Evolutionary conservation across 2,113 vertebrate genomes (phyloP), one percentile per base, ranked within the genome.

Genomic region (Gadus chalcogrammus): DNA sequence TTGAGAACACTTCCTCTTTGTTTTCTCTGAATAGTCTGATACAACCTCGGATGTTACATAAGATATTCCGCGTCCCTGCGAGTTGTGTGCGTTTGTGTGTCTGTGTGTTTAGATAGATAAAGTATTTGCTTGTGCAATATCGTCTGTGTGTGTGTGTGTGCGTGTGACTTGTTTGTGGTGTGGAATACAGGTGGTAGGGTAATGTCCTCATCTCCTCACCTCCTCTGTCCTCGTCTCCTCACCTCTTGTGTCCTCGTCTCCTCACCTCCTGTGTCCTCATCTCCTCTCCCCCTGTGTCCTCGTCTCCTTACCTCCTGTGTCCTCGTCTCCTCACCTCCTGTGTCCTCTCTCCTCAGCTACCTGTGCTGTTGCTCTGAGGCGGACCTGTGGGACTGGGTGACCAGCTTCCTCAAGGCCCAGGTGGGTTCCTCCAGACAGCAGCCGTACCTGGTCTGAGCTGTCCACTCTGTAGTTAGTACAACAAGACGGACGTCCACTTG

Each of bases 361-460:
- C 85, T 99, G 67, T 93, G 94, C 76, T 98, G 96, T 73, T 84
- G 84, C 0, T 90, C 88, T 1, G 93, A 96, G 83, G 85, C 92
- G 0, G 96, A 98, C 66, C 91, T 98, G 80, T 99, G 97, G 97
- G 95, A 98, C 79, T 99, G 97, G 97, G 94, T 94, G 77, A 95
- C 93, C 66, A 93, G 94, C 86, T 95, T 98, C 83, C 92, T 99
- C 58, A 96, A 94, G 85, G 94, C 95, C 75, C 96, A 98, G 95
- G 97, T 98, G n/a, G 68, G 79, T 27, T 15, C 12, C 9, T 48
- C 9, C 42, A 12, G 42, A 35, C 42, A 12, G 8, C 42, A 12
- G 42, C 42, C 42, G 8, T 48, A 13, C 42, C 42, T 48, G 2
- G 42, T 48, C 42, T 48, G 42, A 48, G 42, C 42, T 48, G 42